Percentiles rank a stretch among this genome's conserved stretches.
These are phyloP conservation scores for Petrocephalus microphthalmus DNA, from an alignment of 2,113 vertebrate genomes.

Conservation along the genomic window DNA sequence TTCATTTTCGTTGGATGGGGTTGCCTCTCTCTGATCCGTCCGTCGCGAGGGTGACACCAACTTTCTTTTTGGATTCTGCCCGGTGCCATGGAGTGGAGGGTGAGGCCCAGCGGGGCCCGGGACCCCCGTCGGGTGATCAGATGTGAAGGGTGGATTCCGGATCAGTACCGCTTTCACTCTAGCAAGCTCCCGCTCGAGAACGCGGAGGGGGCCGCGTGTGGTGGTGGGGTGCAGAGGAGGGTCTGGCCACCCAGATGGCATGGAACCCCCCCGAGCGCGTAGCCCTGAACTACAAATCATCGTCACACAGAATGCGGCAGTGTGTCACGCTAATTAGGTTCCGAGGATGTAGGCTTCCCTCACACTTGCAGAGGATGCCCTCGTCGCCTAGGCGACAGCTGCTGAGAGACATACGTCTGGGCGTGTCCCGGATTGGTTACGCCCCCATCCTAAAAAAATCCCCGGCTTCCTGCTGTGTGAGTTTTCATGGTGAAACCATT, in stretches of 20 bases:
- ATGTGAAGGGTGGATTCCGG: slow-evolving; percentile 18
- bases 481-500: neutral
- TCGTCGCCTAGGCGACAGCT: neutral
- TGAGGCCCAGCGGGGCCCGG: neutral
- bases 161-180: slow-evolving; percentile 12
- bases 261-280: slow-evolving; percentile 12
- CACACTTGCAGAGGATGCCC: slow-evolving; percentile 5
- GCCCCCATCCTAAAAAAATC: neutral
- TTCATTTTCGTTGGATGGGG: neutral
- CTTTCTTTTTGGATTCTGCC: neutral
- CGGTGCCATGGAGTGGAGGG: neutral
- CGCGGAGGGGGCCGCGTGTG: neutral
- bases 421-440: neutral
- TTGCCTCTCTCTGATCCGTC: neutral
- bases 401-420: neutral
- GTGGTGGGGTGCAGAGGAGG: slow-evolving; percentile 14
- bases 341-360: slow-evolving; percentile 23
- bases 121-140: slow-evolving; percentile 17
- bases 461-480: neutral
- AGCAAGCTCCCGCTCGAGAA: neutral
- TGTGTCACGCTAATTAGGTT: slow-evolving; percentile 30
- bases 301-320: slow-evolving; percentile 11
- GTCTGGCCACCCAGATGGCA: slow-evolving; percentile 30
- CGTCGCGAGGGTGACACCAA: neutral
- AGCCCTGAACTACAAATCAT: slow-evolving; percentile 28